Percentiles rank a stretch among this genome's conserved stretches.
Evolutionary conservation across 1,140 invertebrate genomes (phyloP).

Genomic region (Drosophila cardini): DNA sequence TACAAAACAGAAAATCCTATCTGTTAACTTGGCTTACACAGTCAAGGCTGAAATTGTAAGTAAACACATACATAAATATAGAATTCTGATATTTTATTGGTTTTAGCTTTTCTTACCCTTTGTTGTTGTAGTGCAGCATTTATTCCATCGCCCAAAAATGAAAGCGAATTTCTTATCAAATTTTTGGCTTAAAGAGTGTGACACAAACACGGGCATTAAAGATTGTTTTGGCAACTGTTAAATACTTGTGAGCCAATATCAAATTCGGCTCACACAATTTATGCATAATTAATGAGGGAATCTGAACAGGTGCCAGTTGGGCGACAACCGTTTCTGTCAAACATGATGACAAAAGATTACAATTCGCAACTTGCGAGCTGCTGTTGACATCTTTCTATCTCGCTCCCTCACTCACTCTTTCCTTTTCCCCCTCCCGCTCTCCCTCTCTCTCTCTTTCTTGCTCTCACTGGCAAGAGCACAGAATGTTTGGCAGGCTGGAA

Average conservation of each 20-base stretch:
- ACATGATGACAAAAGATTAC: constrained; percentile 81
- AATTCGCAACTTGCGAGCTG: constrained; percentile 62
- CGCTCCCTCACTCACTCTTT: constrained; percentile 2
- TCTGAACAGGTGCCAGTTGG: constrained; percentile 67
- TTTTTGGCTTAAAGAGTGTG: constrained; percentile 14
- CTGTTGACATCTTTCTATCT: constrained; percentile 35
- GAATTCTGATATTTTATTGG: too few relatives aligned
- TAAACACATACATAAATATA: not conserved
- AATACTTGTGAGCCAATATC: constrained; percentile 9
- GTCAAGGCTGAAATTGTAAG: not conserved
- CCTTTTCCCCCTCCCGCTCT: too few relatives aligned
- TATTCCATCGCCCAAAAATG: not conserved
- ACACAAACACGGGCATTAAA: constrained; percentile 22
- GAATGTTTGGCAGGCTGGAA: constrained; percentile 45
- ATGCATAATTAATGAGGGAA: constrained; percentile 83
- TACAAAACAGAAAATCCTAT: not conserved
- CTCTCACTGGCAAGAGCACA: constrained; percentile 32
- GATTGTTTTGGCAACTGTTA: constrained; percentile 12
- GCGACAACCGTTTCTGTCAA: constrained; percentile 76
- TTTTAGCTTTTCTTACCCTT: not conserved
- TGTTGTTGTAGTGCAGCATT: not conserved
- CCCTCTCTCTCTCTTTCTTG: too few relatives aligned
- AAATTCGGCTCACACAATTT: constrained; percentile 49
- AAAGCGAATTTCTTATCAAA: constrained; percentile 10
- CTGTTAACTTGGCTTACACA: not conserved